Evolutionary conservation across 2,113 vertebrate genomes (phyloP).

Genomic region (Chaetorhynchus papuensis): DNA sequence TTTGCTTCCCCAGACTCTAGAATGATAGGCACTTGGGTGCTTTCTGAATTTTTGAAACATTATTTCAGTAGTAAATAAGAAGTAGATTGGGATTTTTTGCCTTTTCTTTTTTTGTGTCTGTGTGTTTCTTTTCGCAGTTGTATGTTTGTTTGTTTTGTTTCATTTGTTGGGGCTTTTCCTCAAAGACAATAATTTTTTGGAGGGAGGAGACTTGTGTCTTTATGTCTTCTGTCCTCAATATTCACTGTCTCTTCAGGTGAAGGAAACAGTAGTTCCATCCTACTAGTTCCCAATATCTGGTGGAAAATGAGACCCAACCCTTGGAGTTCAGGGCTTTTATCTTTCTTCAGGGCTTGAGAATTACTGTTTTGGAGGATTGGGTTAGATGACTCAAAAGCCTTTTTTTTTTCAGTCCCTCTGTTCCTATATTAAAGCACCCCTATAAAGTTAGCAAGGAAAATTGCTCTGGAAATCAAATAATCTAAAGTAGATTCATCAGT

Average conservation of each 20-base stretch:
- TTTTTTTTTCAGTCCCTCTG: not conserved
- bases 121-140: not conserved
- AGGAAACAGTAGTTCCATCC: not conserved
- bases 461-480: not conserved
- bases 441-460: not conserved
- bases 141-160: not conserved
- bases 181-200: not conserved
- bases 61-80: not conserved
- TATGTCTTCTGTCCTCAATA: not conserved
- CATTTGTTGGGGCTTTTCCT: not conserved
- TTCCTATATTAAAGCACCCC: not conserved
- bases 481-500: not conserved
- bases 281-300: not conserved
- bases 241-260: not conserved
- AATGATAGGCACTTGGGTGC: not conserved
- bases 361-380: not conserved
- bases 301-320: not conserved
- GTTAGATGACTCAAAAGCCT: not conserved
- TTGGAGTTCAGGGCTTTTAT: not conserved
- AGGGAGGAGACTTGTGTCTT: not conserved
- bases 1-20: not conserved
- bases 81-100: fast-evolving
- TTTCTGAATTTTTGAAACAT: not conserved
- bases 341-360: not conserved
- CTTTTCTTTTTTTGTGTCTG: not conserved